Percentiles rank a stretch among this genome's conserved stretches.
Evolutionary conservation across 92 coral and sea anemone species (phyloP).

Genomic region (Actinostola sp.): DNA sequence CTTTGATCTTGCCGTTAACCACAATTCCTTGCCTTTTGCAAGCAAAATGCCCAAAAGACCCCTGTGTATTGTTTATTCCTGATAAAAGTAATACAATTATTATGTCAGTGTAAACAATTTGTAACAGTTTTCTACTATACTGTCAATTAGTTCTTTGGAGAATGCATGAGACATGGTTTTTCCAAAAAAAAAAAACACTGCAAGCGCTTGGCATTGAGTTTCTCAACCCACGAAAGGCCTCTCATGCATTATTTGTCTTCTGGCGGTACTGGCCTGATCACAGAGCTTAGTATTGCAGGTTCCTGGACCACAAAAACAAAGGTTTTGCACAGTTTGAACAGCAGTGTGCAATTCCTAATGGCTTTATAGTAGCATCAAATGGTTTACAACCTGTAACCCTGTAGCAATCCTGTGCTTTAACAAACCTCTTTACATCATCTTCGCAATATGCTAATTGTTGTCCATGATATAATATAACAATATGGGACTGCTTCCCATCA

Average conservation of each 20-base stretch:
- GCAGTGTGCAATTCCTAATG: slow-evolving; percentile 33
- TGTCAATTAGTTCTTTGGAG: slow-evolving; percentile 26
- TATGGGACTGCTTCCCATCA: slow-evolving; percentile 3
- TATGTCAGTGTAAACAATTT: slow-evolving; percentile 46
- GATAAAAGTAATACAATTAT: too few species aligned
- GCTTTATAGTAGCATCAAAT: slow-evolving; percentile 38
- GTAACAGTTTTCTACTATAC: slow-evolving; percentile 37
- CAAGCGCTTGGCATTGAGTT: slow-evolving; percentile 10
- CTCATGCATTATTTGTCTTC: slow-evolving; percentile 31
- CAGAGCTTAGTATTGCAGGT: too few species aligned
- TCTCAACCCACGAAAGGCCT: slow-evolving; percentile 32
- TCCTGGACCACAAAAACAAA: slow-evolving; percentile 49
- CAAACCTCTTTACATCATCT: slow-evolving; percentile 49
- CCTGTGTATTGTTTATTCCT: too few species aligned
- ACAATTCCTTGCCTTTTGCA: too few species aligned
- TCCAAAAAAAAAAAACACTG: slow-evolving; percentile 19
- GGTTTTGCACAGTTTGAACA: slow-evolving; percentile 37
- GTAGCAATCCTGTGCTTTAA: slow-evolving; percentile 46
- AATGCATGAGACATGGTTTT: slow-evolving; percentile 25
- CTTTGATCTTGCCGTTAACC: too few species aligned
- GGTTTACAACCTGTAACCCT: slow-evolving; percentile 58
- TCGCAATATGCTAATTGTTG: slow-evolving; percentile 34
- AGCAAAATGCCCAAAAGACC: too few species aligned
- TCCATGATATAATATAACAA: background rate
- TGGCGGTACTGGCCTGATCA: slow-evolving; percentile 46